Evolutionary conservation across 35 echinoderm and acorn worm genomes (phyloP), one percentile per base, ranked within the genome.

Genomic region (Ophioderma brevispina): DNA sequence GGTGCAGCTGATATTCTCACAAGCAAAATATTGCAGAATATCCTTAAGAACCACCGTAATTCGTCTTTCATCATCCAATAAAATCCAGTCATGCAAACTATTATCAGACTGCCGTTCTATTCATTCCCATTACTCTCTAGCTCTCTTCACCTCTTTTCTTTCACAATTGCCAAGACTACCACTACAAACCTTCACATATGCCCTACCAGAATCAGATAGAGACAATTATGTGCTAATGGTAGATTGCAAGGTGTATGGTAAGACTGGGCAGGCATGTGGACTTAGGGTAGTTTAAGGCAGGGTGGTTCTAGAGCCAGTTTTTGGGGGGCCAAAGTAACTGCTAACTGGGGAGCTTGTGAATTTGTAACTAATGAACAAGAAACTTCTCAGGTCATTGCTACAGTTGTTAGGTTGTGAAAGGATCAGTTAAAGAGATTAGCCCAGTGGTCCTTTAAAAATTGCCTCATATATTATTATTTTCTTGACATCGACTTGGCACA

Each of bases 301-400:
- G 83, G 52, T 30, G n/a, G 52, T 85, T 13, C 1, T 59, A 35
- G 83, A 85, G 36, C 32, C 83, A 1, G 0, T 85, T 23, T 23
- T 35, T n/a, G n/a, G n/a, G n/a, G n/a, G 3, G 83, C 31, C 18
- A n/a, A 85, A 59, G 52, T 63, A 35, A 5, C 36, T 85, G 32
- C 35, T 85, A 37, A 36, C 32, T n/a, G n/a, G n/a, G n/a, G n/a
- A n/a, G n/a, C n/a, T 32, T 64, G 52, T 33, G 83, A 85, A 15
- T 25, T 59, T 0, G 50, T 85, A 15, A 37, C 63, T 64, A 85
- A 31, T 0, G 83, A 35, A 2, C 43, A 63, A 70, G 55, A n/a
- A 85, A 33, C 34, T 85, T 8, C 83, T 85, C 11, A 85, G 52
- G 36, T n/a, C n/a, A 85, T 85, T 32, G 83, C 63, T 59, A 39